Evolutionary conservation across 35 echinoderm and acorn worm genomes (phyloP).

Genomic region (Patiria miniata): DNA sequence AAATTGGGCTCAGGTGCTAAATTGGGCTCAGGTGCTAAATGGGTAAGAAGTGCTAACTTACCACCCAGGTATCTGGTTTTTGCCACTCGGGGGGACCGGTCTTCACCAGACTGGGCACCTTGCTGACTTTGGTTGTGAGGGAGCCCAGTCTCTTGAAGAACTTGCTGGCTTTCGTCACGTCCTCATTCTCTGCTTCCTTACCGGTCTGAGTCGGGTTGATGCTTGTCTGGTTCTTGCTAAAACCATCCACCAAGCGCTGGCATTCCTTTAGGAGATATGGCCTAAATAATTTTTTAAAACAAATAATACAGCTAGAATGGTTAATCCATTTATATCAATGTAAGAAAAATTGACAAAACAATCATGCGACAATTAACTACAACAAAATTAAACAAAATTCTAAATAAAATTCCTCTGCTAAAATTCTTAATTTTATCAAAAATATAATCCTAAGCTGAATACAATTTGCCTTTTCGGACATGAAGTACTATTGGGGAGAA

Average conservation of each 20-base stretch:
- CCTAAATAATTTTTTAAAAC: neutral
- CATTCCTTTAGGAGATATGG: neutral
- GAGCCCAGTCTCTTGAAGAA: constrained; percentile 22
- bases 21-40: no score
- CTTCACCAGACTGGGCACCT: constrained; percentile 29
- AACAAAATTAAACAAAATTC: no score
- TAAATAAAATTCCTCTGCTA: no score
- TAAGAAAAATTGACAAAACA: no score
- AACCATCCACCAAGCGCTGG: constrained; percentile 39
- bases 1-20: no score
- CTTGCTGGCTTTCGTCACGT: neutral
- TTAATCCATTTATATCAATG: no score
- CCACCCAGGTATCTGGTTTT: constrained; percentile 49
- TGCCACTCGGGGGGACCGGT: constrained; percentile 58
- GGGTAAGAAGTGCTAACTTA: constrained; percentile 33
- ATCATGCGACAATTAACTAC: no score
- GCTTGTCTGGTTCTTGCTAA: neutral
- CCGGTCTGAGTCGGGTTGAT: neutral
- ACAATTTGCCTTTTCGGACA: no score
- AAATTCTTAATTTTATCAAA: no score
- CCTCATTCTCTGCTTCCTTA: neutral
- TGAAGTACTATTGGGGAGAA: no score
- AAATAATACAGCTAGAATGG: neutral
- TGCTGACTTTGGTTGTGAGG: neutral
- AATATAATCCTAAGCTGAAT: no score